A percentile compares a stretch with the other conserved stretches of the same genome.
Conservation (phyloP, 2,797 vertebrate genomes). For the Sebastes nivosus region DNA sequence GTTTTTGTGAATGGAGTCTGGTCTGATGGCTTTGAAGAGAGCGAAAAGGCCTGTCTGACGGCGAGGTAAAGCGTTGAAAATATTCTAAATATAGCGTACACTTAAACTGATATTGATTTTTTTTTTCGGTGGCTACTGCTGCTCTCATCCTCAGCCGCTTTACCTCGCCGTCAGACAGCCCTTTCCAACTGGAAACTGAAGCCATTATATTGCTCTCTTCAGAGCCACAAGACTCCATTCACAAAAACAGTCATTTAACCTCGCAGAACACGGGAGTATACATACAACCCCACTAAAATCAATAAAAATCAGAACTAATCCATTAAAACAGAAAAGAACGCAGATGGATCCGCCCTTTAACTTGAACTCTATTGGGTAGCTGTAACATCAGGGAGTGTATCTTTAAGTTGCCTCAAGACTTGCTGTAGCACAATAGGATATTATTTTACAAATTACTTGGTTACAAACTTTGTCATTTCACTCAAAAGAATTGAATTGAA, state of each 20-base stretch:
- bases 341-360: background rate
- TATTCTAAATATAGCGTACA: background rate
- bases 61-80: background rate
- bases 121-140: background rate
- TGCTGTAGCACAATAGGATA: background rate
- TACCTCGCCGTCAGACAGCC: too few relatives aligned
- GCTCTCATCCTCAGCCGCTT: too few relatives aligned
- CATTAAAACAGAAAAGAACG: too few relatives aligned
- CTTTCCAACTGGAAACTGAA: background rate
- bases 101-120: background rate
- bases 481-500: background rate
- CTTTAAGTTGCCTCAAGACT: background rate
- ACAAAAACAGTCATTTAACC: accelerated
- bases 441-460: background rate
- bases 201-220: background rate
- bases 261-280: background rate
- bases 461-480: background rate
- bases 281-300: background rate
- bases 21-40: background rate
- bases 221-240: background rate
- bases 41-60: accelerated
- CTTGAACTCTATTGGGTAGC: background rate
- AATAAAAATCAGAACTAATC: too few relatives aligned
- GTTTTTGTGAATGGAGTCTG: background rate
- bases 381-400: background rate